These are phyloP conservation scores for Gymnopithys bicolor DNA, from an alignment of 2,797 vertebrate species.

Conservation along the genomic window DNA sequence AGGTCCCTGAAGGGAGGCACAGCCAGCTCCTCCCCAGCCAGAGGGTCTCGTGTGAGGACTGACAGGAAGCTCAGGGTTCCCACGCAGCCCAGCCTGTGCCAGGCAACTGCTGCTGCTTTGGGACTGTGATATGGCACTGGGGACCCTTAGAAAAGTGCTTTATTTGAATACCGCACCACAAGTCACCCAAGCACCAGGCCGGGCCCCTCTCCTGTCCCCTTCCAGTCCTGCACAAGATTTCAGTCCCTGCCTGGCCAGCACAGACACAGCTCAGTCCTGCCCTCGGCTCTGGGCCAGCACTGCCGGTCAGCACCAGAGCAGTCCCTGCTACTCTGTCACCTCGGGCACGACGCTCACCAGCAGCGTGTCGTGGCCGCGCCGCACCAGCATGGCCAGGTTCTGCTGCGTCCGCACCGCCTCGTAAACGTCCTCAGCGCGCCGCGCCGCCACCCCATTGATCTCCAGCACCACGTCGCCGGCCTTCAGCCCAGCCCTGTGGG, in stretches of 20 bases:
- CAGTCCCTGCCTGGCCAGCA: background rate
- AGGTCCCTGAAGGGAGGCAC: background rate
- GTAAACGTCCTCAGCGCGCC: conserved; percentile 89
- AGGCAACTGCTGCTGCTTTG: background rate
- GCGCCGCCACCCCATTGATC: conserved; percentile 84
- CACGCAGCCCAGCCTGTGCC: background rate
- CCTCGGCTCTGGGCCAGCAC: background rate
- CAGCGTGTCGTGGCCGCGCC: conserved; percentile 78
- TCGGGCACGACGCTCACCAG: conserved; percentile 88
- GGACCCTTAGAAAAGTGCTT: conserved; percentile 42
- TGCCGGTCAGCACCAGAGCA: accelerated
- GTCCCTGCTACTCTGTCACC: conserved; percentile 78
- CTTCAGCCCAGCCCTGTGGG: conserved; percentile 87
- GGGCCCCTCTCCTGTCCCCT: background rate
- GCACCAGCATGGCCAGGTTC: conserved; percentile 84
- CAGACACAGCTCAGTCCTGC: background rate
- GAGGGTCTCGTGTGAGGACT: accelerated
- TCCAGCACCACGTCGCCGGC: conserved; percentile 90
- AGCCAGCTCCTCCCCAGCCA: background rate
- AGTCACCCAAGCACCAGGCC: background rate
- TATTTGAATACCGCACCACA: background rate
- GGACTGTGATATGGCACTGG: background rate
- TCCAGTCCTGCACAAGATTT: background rate
- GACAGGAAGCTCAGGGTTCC: background rate
- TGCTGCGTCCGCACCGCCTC: conserved; percentile 84